Evolutionary conservation across 2,113 vertebrate species (phyloP), one percentile per base, ranked within the genome.

Genomic region (Dicerorhinus sumatrensis): DNA sequence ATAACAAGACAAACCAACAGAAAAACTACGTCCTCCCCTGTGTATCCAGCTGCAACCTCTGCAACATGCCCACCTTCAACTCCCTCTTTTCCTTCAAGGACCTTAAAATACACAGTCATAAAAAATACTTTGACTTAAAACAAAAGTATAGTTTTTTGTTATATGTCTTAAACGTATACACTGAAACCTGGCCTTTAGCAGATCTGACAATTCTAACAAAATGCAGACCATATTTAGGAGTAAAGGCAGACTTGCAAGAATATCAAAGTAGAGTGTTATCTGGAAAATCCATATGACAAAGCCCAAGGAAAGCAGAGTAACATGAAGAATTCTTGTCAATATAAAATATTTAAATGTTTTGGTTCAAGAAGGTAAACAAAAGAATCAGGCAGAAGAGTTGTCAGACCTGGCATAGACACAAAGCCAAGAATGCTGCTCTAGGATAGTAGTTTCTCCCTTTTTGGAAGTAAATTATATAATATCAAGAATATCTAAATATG

Each of bases 131-230:
- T 70, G 11, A 96, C 31, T 76, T 81, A 62, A 33, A 76, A 70
- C 58, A 93, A 29, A 89, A 94, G n/a, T 73, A 11, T 9, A 79
- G 42, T 89, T 72, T 89, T 16, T 54, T 54, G 51, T 54, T 54
- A 54, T 16, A 54, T 16, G 8, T 73, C 88, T 95, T 87, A 87
- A 96, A 60, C 8, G 21, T 33, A 20, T 8, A 73, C 13, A 67
- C 14, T 76, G 63, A 95, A 92, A 72, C 21, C 54, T 25, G 82
- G 76, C 9, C 42, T 79, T 91, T 62, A 80, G 46, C 46, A 91
- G 42, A 92, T 31, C 76, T 9, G 31, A 60, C 8, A 21, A 93
- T 51, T 89, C 85, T 75, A 96, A 93, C 69, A 91, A 93, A 94
- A 96, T 56, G 9, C 5, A 93, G 29, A 83, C 25, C 33, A n/a